Conservation (phyloP, 2,888 invertebrate species). For the Polyommatus icarus region DNA sequence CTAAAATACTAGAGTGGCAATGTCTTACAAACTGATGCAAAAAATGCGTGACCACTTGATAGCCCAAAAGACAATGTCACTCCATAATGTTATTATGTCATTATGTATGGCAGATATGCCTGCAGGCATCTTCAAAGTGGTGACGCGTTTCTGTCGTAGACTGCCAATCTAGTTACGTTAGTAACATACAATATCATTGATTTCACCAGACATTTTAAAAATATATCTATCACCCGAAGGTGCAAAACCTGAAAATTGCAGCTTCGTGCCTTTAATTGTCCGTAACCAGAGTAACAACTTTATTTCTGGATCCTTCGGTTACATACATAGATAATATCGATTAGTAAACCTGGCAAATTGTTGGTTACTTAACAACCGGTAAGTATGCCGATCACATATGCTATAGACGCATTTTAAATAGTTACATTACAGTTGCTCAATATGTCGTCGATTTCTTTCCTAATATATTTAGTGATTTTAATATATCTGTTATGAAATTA, state of each 20-base stretch:
- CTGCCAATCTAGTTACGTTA: no score
- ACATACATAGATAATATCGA: conserved; percentile 5
- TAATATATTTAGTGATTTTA: not conserved
- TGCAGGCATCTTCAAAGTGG: no score
- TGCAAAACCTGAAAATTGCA: conserved; percentile 12
- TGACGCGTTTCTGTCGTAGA: no score
- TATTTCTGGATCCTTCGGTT: conserved; percentile 1
- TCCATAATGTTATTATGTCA: no score
- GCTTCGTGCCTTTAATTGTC: not conserved
- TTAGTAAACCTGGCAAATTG: conserved; percentile 18
- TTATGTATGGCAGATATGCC: no score
- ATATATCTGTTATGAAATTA: conserved; percentile 1
- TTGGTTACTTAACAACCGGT: conserved; percentile 17
- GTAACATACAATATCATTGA: no score
- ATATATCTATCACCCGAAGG: not conserved
- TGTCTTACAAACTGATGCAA: no score
- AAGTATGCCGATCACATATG: not conserved
- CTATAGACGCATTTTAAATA: not conserved
- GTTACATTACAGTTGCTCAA: conserved; percentile 2
- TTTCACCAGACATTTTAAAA: not conserved
- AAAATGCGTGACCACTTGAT: no score
- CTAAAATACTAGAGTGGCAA: no score
- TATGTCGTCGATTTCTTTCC: conserved; percentile 4
- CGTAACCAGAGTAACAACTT: not conserved
- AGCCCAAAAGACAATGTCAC: no score